Base-by-base conservation (phyloP, 2,113 vertebrate genomes). In the Elgaria multicarinata region DNA sequence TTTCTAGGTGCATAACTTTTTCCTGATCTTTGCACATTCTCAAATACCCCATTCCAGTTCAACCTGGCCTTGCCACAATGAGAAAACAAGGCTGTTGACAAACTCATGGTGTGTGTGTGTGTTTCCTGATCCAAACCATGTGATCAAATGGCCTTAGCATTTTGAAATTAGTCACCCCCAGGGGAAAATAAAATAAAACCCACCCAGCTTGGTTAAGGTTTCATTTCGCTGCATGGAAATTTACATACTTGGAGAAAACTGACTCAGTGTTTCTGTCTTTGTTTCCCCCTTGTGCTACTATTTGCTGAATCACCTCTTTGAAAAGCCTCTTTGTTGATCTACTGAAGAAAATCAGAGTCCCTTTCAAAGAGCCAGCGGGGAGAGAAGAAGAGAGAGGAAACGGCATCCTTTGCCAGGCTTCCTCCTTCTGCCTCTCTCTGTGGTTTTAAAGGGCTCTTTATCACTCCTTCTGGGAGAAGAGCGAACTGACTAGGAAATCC, bases 301-400 rank as follows among this genome's bases (percentile, higher is more conserved):
- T 92, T 89, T 91, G 90, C 93, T 91, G 89, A 91, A 92, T 94
- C 91, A 84, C 76, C 55, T 64, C 86, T 92, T 95, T 93, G 66
- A 84, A 50, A 92, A 86, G 87, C 79, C 67, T 80, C 86, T 91
- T 88, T 91, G 89, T 92, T 93, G 84, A 87, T 93, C 72, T 8
- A 0, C 67, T 71, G 74, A 85, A 90, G 86, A 92, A 90, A 93
- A 75, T 6, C 39, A n/a, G 39, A 94, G 80, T 58, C 31, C 46
- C 74, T 92, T 77, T 87, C 71, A 31, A 0, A 0, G 26, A 87
- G 85, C 82, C 88, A 91, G 87, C 86, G 90, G 91, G 82, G 83
- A 83, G 88, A 50, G 81, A n/a, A n/a, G n/a, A n/a, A 64, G 82
- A 83, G 83, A 76, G 85, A 85, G 89, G 80, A 87, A 85, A 42